These are phyloP conservation scores for Hyles lineata DNA, from an alignment of 2,888 invertebrate genomes.

Conservation along the genomic window DNA sequence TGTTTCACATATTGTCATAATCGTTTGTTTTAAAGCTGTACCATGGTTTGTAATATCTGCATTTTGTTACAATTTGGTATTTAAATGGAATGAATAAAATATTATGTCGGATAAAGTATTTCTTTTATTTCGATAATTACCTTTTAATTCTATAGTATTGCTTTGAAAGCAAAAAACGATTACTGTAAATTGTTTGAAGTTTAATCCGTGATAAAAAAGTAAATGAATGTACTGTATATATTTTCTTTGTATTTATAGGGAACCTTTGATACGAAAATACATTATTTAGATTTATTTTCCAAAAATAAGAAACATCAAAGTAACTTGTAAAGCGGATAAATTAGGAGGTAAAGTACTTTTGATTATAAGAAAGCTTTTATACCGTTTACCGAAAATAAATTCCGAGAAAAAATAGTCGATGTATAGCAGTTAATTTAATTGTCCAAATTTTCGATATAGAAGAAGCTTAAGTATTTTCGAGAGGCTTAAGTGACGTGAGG, in stretches of 20 bases:
- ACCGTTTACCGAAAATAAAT: neutral
- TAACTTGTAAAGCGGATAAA: too few species aligned
- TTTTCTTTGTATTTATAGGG: too few species aligned
- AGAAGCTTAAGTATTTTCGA: slow-evolving; percentile 39
- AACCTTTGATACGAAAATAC: too few species aligned
- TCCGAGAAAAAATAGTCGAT: slow-evolving; percentile 29
- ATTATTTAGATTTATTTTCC: too few species aligned
- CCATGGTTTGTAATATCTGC: slow-evolving; percentile 50
- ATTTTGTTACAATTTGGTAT: slow-evolving; percentile 84
- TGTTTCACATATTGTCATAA: slow-evolving; percentile 18
- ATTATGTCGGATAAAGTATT: slow-evolving; percentile 79
- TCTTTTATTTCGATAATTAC: slow-evolving; percentile 52
- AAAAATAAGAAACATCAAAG: too few species aligned
- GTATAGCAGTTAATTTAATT: slow-evolving; percentile 35
- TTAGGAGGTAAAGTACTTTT: neutral
- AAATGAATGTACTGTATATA: too few species aligned
- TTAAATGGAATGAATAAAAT: slow-evolving; percentile 78
- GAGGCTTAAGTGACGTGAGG: slow-evolving; percentile 38
- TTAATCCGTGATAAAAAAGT: too few species aligned
- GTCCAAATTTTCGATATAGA: slow-evolving; percentile 34
- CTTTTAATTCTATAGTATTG: slow-evolving; percentile 5
- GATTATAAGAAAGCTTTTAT: neutral
- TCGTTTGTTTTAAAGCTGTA: slow-evolving; percentile 3
- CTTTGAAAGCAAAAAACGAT: too few species aligned
- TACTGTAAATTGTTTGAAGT: too few species aligned